Evolutionary conservation across 2,888 invertebrate species (phyloP), one percentile per base, ranked within the genome.

Genomic region (Protula sp.): DNA sequence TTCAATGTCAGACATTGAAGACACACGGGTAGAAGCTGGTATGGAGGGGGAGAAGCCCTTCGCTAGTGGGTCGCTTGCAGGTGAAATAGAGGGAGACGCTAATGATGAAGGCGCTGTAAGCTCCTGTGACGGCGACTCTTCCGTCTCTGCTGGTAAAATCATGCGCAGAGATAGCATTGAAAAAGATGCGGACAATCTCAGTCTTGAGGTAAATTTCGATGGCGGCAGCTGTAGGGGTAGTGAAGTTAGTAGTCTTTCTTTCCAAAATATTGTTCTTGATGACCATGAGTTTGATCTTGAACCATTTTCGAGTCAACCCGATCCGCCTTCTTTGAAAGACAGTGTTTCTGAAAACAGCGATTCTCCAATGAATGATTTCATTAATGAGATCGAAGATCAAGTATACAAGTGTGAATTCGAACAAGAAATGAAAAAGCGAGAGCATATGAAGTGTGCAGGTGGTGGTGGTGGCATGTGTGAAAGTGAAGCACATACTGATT

Each of bases 151-250:
- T n/a, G n/a, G n/a, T n/a, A n/a, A n/a, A n/a, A n/a, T n/a, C n/a
- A n/a, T n/a, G n/a, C n/a, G n/a, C n/a, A n/a, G n/a, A n/a, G n/a
- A n/a, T n/a, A n/a, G n/a, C n/a, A n/a, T n/a, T n/a, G n/a, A n/a
- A n/a, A n/a, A n/a, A n/a, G 45, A 38, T 9, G 50, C 9, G 5
- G 78, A 79, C 61, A 79, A 77, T 62, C 62, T 76, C 19, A 78
- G 77, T 58, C 72, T 79, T 68, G 79, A 79, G 63, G 79, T 79
- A n/a, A 72, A 78, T 47, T 70, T 78, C 51, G 77, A 77, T 54
- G 79, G 74, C 38, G 74, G 73, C 62, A 78, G 78, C 3, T 70
- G 76, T 55, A 75, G 75, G 57, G 74, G 77, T 2, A 77, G 77
- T 69, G 79, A 79, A 63, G 73, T 79, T 19, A 77, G 77, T 55